A percentile compares a stretch with the other conserved stretches of the same genome.
These are phyloP conservation scores for Acleris laterana DNA, from an alignment of 2,888 invertebrate genomes.

Conservation along the genomic window DNA sequence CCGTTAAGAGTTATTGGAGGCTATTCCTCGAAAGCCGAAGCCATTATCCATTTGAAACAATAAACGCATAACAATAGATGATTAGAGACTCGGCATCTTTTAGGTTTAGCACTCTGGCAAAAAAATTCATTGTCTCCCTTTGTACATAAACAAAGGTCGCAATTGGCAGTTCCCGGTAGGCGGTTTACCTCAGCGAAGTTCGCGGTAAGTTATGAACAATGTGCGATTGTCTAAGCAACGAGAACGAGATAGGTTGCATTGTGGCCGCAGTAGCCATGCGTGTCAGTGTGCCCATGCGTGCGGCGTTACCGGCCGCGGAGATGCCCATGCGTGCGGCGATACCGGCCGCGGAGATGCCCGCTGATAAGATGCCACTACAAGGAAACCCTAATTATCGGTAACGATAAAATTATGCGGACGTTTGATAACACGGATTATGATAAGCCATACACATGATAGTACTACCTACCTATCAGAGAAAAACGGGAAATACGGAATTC, in stretches of 20 bases:
- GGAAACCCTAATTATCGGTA: too few relatives aligned
- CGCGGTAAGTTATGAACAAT: conserved; percentile 70
- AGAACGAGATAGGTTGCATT: background rate
- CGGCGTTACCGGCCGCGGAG: background rate
- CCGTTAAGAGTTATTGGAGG: conserved; percentile 5
- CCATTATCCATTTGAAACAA: conserved; percentile 26
- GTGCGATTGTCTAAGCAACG: conserved; percentile 57
- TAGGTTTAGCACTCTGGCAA: conserved; percentile 51
- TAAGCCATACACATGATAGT: too few relatives aligned
- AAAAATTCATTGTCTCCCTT: conserved; percentile 69
- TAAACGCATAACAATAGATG: conserved; percentile 29
- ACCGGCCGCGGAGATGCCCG: background rate
- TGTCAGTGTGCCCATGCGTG: background rate
- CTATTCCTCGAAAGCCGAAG: conserved; percentile 13
- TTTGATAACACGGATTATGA: background rate
- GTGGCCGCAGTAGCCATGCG: background rate
- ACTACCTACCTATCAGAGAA: too few relatives aligned
- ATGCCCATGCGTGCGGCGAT: background rate
- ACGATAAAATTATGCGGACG: too few relatives aligned
- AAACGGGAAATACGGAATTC: too few relatives aligned
- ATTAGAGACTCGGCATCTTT: conserved; percentile 30
- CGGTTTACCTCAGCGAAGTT: conserved; percentile 58
- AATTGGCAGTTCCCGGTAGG: conserved; percentile 60
- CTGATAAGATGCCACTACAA: background rate
- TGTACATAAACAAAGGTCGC: conserved; percentile 64